Conservation (phyloP, 2,113 vertebrate species). For the Podarcis cretensis region DNA sequence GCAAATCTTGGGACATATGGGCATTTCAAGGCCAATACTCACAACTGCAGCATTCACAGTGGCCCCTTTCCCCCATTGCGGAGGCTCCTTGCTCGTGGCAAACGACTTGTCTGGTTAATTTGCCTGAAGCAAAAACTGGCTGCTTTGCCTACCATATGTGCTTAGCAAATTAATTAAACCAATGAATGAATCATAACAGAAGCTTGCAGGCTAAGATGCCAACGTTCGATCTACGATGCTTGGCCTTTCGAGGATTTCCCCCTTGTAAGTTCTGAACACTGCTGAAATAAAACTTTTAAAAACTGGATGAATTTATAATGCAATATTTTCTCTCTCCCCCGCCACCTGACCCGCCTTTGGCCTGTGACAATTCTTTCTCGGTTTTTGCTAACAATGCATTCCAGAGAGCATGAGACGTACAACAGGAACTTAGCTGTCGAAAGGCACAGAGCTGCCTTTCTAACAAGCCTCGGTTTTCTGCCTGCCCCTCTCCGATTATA, state of each 20-base stretch:
- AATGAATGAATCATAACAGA: slow-evolving; percentile 14
- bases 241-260: too few species aligned
- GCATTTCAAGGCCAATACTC: neutral
- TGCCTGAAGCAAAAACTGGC: neutral
- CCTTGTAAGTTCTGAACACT: neutral
- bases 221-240: neutral
- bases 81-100: neutral
- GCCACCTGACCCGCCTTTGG: neutral
- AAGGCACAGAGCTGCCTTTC: neutral
- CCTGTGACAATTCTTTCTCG: neutral
- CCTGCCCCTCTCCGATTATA: slow-evolving; percentile 5
- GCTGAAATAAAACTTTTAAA: neutral
- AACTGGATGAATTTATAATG: neutral
- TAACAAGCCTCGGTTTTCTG: neutral
- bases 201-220: neutral
- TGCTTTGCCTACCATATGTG: slow-evolving; percentile 9
- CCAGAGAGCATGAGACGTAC: neutral
- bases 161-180: slow-evolving; percentile 21
- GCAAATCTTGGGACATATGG: neutral
- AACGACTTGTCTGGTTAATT: neutral
- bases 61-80: neutral
- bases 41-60: neutral
- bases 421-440: neutral
- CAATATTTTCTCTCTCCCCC: neutral
- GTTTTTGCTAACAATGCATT: neutral